Conservation (phyloP, 2,113 vertebrate species). For the Phrynosoma blainvillii region DNA sequence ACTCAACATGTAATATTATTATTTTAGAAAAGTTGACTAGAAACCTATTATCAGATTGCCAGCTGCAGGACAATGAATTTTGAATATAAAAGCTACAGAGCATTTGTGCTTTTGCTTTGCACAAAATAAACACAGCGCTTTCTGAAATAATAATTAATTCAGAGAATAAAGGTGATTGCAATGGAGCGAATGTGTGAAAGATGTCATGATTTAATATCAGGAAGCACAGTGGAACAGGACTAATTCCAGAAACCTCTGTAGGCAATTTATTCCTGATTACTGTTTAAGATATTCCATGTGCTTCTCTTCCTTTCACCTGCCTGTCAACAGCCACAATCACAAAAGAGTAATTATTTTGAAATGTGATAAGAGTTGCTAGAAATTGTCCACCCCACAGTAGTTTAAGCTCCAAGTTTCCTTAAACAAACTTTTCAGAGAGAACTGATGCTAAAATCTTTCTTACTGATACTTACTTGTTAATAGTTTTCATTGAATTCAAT, state of each 20-base stretch:
- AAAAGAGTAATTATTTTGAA: not conserved
- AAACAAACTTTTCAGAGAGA: too few relatives aligned
- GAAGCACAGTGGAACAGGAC: constrained; percentile 60
- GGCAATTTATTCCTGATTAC: not conserved
- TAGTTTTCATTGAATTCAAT: not conserved
- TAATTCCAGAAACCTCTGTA: not conserved
- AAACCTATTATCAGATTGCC: constrained; percentile 63
- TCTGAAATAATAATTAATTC: constrained; percentile 57
- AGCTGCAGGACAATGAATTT: constrained; percentile 63
- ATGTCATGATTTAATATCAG: constrained; percentile 51
- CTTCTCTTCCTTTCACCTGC: not conserved
- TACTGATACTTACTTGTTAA: not conserved
- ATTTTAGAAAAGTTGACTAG: not conserved
- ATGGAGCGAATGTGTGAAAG: constrained; percentile 44
- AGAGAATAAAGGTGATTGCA: constrained; percentile 53
- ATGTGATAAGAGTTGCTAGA: not conserved
- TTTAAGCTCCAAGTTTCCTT: too few relatives aligned
- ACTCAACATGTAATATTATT: too few relatives aligned
- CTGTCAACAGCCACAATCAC: not conserved
- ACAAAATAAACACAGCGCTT: constrained; percentile 57
- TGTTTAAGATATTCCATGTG: not conserved
- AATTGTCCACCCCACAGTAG: not conserved
- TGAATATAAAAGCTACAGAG: constrained; percentile 69
- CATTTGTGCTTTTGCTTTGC: constrained; percentile 65
- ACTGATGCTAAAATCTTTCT: not conserved